These are phyloP conservation scores for Melanerpes aurifrons DNA, from an alignment of 2,113 vertebrate genomes.

Conservation along the genomic window DNA sequence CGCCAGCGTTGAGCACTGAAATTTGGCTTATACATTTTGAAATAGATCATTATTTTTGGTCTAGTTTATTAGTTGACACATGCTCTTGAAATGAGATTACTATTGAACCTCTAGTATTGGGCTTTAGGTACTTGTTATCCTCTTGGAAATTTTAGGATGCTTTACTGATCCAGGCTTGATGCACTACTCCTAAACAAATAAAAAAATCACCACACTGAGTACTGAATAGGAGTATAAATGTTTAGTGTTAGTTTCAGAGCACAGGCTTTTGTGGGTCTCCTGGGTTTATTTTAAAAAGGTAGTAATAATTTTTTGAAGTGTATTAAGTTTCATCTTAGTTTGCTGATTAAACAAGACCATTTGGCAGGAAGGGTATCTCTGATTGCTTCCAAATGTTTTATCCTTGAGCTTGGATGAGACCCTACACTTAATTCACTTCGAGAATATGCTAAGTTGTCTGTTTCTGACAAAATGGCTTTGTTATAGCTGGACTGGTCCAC, in stretches of 20 bases:
- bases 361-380: slow-evolving; percentile 52
- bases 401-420: slow-evolving; percentile 67
- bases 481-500: slow-evolving; percentile 62
- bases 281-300: neutral
- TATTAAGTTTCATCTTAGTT: slow-evolving; percentile 30
- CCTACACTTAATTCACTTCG: slow-evolving; percentile 59
- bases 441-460: slow-evolving; percentile 68
- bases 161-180: neutral
- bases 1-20: neutral
- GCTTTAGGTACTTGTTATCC: neutral
- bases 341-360: slow-evolving; percentile 51
- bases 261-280: neutral
- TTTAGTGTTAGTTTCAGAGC: neutral
- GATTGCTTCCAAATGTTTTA: slow-evolving; percentile 79
- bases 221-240: neutral
- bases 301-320: neutral
- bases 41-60: neutral
- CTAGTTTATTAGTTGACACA: neutral
- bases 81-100: neutral
- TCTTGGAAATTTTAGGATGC: neutral
- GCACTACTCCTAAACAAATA: neutral
- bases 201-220: neutral
- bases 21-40: neutral
- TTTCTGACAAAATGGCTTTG: slow-evolving; percentile 66
- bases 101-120: neutral